Conservation (phyloP, 1,140 invertebrate species). For the Drosophila auraria region DNA sequence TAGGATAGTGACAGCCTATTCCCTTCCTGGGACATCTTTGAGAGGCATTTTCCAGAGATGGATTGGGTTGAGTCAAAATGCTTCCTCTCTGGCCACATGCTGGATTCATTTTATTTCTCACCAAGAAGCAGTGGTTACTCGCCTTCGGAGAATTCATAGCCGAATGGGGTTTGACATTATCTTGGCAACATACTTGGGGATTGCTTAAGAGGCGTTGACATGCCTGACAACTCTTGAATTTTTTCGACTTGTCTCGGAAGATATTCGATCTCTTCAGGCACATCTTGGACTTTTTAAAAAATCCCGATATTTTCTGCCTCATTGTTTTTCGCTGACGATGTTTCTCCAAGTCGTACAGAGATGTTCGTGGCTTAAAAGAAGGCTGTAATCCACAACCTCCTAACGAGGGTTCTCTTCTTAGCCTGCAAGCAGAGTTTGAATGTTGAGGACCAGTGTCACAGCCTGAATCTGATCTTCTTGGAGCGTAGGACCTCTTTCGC, state of each 20-base stretch:
- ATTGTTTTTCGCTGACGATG: background rate
- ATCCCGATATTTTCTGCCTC: constrained; percentile 26
- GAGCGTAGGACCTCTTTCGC: background rate
- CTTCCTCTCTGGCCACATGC: background rate
- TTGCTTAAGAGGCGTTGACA: background rate
- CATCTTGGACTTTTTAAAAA: constrained; percentile 31
- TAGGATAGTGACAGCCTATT: constrained; percentile 28
- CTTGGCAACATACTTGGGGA: background rate
- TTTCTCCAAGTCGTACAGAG: background rate
- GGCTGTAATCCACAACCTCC: background rate
- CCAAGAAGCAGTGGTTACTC: background rate
- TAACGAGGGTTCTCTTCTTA: background rate
- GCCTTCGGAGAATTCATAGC: background rate
- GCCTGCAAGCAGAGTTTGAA: background rate
- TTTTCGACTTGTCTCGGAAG: background rate
- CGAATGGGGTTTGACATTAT: background rate
- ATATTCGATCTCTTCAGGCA: background rate
- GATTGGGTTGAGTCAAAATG: background rate
- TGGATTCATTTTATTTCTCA: background rate
- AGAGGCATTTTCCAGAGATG: background rate
- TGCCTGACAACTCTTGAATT: background rate
- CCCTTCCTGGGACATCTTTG: background rate
- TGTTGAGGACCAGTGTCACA: constrained; percentile 1
- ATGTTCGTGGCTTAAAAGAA: background rate
- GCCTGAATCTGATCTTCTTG: constrained; percentile 16